Conservation (phyloP, 2,113 vertebrate species). For the Maylandia zebra region DNA sequence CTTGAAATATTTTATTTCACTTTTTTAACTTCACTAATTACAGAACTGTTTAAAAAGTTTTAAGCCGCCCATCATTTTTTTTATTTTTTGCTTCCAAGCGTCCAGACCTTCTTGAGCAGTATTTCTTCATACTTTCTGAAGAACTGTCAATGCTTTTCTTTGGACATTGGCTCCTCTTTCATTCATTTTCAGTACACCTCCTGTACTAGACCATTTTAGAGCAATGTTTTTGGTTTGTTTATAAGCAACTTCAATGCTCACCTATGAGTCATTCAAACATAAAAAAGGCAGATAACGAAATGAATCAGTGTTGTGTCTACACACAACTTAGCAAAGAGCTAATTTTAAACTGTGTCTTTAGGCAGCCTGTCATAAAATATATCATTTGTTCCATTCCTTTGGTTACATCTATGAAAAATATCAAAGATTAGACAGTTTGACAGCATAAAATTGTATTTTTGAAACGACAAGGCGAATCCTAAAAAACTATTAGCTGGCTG, state of each 20-base stretch:
- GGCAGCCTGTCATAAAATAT: not conserved
- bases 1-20: not conserved
- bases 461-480: not conserved
- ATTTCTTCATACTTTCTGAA: not conserved
- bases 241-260: not conserved
- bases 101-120: not conserved
- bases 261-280: not conserved
- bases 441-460: not conserved
- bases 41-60: not conserved
- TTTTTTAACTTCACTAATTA: not conserved
- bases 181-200: not conserved
- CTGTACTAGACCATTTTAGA: not conserved
- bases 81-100: not conserved
- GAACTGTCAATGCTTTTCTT: not conserved
- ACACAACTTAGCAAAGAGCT: not conserved
- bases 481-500: not conserved
- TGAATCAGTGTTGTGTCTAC: not conserved
- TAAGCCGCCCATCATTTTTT: rapidly evolving
- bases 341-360: not conserved
- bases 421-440: not conserved
- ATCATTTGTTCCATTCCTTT: not conserved
- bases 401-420: not conserved
- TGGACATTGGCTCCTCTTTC: not conserved
- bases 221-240: not conserved
- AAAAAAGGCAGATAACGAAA: not conserved